A percentile compares a stretch with the other conserved stretches of the same genome.
These are phyloP conservation scores for Erebia palarica DNA, from an alignment of 2,888 invertebrate species.

Conservation along the genomic window DNA sequence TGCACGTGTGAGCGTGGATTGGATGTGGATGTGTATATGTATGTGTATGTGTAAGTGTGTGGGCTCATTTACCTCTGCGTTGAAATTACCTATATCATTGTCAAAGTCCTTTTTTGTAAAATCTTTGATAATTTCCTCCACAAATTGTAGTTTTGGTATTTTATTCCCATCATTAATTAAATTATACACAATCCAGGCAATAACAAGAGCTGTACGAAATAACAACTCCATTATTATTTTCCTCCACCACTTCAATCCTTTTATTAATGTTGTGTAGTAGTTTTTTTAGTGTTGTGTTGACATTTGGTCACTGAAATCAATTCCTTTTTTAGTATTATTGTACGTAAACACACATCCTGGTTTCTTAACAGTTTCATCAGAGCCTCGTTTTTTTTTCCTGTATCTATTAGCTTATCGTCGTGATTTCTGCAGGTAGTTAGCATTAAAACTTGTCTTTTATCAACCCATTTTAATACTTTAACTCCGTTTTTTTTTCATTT, in stretches of 20 bases:
- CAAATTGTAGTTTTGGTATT: not conserved
- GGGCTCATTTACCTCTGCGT: too few species aligned
- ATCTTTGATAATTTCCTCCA: not conserved
- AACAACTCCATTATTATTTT: slow-evolving; percentile 34
- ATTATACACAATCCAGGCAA: slow-evolving; percentile 36
- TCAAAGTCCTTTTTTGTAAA: not conserved
- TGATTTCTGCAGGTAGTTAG: slow-evolving; percentile 32
- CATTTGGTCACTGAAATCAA: slow-evolving; percentile 41
- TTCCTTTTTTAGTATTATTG: slow-evolving; percentile 39
- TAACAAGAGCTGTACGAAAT: slow-evolving; percentile 33
- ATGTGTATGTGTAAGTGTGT: too few species aligned
- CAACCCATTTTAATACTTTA: slow-evolving; percentile 44
- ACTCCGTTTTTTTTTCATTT: slow-evolving; percentile 45
- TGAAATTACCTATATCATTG: too few species aligned
- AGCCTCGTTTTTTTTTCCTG: slow-evolving; percentile 23
- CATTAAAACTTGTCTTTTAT: slow-evolving; percentile 42
- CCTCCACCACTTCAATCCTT: slow-evolving; percentile 35
- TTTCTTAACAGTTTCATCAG: slow-evolving; percentile 28
- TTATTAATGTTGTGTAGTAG: slow-evolving; percentile 32
- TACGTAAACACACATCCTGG: slow-evolving; percentile 36
- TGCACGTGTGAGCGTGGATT: too few species aligned
- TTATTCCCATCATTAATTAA: not conserved
- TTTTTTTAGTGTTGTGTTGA: slow-evolving; percentile 24
- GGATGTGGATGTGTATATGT: too few species aligned
- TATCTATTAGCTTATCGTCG: slow-evolving; percentile 19